Percentiles rank a stretch among this genome's conserved stretches.
Evolutionary conservation across 2,888 invertebrate species (phyloP).

Genomic region (Cosmopolites sordidus): DNA sequence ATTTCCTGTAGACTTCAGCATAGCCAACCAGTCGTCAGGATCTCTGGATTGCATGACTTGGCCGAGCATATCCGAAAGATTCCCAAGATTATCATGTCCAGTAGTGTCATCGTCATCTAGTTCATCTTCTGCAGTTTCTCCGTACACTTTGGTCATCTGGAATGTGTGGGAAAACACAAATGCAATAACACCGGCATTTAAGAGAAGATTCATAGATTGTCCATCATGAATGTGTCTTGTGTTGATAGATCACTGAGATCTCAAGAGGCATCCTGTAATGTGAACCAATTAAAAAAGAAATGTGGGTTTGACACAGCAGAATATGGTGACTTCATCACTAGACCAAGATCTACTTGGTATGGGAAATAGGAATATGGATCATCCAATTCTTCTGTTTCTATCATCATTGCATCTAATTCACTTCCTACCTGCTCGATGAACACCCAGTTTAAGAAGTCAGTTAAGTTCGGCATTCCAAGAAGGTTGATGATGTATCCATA

Average conservation of each 20-base stretch:
- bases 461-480: background rate
- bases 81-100: background rate
- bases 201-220: background rate
- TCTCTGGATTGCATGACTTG: background rate
- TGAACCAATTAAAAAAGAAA: constrained; percentile 6
- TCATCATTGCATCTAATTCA: constrained; percentile 12
- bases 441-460: constrained; percentile 9
- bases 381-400: constrained; percentile 2
- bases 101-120: background rate
- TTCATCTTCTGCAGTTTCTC: background rate
- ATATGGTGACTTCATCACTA: constrained; percentile 2
- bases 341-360: constrained; percentile 10
- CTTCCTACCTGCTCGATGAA: constrained; percentile 6
- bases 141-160: background rate
- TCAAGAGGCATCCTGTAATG: constrained; percentile 3
- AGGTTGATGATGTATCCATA: constrained; percentile 4
- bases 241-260: constrained; percentile 8
- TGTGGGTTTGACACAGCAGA: constrained; percentile 2
- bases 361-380: constrained; percentile 11
- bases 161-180: constrained; percentile 1
- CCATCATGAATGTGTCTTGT: constrained; percentile 5
- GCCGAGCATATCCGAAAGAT: too few species aligned
- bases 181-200: constrained; percentile 5
- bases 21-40: background rate
- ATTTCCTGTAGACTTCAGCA: background rate